Percentiles rank a stretch among this genome's conserved stretches.
Conservation (phyloP, 2,888 invertebrate species). For the Epistrophe grossulariae region DNA sequence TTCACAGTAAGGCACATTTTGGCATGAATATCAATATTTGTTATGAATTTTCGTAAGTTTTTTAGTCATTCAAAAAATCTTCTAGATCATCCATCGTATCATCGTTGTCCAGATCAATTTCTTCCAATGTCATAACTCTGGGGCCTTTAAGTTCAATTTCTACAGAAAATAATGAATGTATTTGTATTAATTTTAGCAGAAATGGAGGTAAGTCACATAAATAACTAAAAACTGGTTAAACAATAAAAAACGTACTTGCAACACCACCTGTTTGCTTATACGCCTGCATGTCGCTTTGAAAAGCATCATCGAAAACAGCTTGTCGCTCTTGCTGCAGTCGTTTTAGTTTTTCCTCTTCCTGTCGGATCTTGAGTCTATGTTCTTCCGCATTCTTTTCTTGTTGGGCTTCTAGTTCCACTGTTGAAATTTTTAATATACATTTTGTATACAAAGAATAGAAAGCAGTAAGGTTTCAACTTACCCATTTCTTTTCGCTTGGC, state of each 20-base stretch:
- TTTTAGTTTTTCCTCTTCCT: conserved; percentile 85
- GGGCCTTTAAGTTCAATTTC: conserved; percentile 79
- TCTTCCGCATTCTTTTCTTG: conserved; percentile 85
- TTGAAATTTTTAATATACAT: background rate
- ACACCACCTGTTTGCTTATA: conserved; percentile 87
- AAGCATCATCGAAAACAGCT: conserved; percentile 88
- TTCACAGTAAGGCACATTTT: conserved; percentile 60
- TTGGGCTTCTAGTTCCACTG: conserved; percentile 83
- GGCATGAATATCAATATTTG: conserved; percentile 23
- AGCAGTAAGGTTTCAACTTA: conserved; percentile 78
- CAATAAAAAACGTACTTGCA: conserved; percentile 84
- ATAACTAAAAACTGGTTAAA: no score
- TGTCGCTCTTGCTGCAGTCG: conserved; percentile 87
- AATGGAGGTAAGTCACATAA: no score
- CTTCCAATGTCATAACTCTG: conserved; percentile 85
- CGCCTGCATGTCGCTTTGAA: conserved; percentile 87
- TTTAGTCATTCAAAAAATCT: conserved; percentile 86
- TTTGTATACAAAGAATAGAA: background rate
- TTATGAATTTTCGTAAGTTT: background rate
- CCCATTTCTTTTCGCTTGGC: conserved; percentile 88
- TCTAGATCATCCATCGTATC: conserved; percentile 86
- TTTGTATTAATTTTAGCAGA: no score
- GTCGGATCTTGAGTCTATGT: conserved; percentile 85
- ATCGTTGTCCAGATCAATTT: conserved; percentile 87
- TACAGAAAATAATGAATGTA: conserved; percentile 2